Base-by-base conservation (phyloP, 2,113 vertebrate species). In the Chlorocebus sabaeus region DNA sequence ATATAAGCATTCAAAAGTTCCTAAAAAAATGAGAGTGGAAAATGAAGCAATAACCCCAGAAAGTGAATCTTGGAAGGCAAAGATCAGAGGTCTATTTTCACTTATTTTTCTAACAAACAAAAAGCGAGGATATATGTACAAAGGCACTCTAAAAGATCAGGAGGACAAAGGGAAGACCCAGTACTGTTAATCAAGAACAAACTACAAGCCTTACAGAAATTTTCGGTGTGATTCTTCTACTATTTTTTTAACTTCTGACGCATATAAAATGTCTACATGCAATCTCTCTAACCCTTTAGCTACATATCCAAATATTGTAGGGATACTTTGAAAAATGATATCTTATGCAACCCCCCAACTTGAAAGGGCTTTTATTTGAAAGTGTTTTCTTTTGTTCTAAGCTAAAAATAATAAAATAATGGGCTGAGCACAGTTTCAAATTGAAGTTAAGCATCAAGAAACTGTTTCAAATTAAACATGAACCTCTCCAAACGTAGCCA, bases 31-130 rank as follows among this genome's bases (percentile, higher is more conserved):
- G 79, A 95, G 86, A 97, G 50, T 1, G 0, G 96, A n/a, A 75
- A 93, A 55, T 93, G 50, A 98, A 95, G 45, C 98, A 98, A 97
- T 89, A 98, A 97, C 57, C 50, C 95, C 89, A 95, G 96, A 89
- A 97, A 96, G 76, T 80, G 83, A 90, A 75, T 90, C 38, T 85
- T 88, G 94, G 96, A 97, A 98, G 95, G 90, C 84, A 97, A 93
- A 98, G 94, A 98, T 85, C 96, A 98, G 97, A 91, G 72, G 86
- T 96, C 85, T 97, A 81, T 96, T 98, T 98, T 97, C 97, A 95
- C 95, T 96, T 97, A 97, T 94, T 91, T 93, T 85, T 89, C 93
- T 83, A 90, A 82, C 38, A 79, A 84, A 89, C 11, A 93, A 75
- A 52, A 89, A 80, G 20, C 3, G 10, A 92, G 35, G 55, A 64